Evolutionary conservation across 2,888 invertebrate genomes (phyloP), one percentile per base, ranked within the genome.

Genomic region (Andrena flavipes): DNA sequence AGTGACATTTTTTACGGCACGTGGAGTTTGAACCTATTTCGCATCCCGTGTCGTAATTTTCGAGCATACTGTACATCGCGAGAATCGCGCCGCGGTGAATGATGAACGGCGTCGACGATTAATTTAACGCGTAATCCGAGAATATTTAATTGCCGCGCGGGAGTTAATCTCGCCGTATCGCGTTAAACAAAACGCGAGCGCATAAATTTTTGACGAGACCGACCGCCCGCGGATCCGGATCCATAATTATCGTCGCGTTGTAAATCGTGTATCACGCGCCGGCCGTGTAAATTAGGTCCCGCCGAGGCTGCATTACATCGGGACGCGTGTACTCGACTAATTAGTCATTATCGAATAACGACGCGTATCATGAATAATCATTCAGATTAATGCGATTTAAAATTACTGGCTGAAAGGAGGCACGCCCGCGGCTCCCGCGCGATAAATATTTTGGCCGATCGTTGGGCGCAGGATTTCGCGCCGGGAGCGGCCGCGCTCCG

Each of bases 261-360:
- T 77, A 71, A 83, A 83, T 83, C 70, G 71, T 62, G 63, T n/a
- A 33, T 74, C 59, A 16, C 29, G 62, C 49, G 51, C 74, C 35
- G 79, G 69, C 63, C 42, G 56, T 73, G 13, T 70, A 68, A 87
- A 84, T 77, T 75, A 72, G 67, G 63, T 60, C 68, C 20, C 10
- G 62, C 60, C 7, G 64, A 48, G 2, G 67, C 65, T 62, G 29
- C 59, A 51, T 63, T 75, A 76, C 63, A 54, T 30, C 54, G 16
- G 20, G 30, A 29, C 69, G 64, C 10, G 42, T 42, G 65, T 65
- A 73, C 60, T 64, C 62, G 23, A 60, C 76, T 84, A 87, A 87
- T 87, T 87, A 85, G 71, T 82, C 68, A 78, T 80, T 82, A 76
- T 76, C 81, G 85, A 82, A 72, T 42, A 69, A 56, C 26, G 35